Evolutionary conservation across 2,113 vertebrate species (phyloP), one percentile per base, ranked within the genome.

Genomic region (Pholis gunnellus): DNA sequence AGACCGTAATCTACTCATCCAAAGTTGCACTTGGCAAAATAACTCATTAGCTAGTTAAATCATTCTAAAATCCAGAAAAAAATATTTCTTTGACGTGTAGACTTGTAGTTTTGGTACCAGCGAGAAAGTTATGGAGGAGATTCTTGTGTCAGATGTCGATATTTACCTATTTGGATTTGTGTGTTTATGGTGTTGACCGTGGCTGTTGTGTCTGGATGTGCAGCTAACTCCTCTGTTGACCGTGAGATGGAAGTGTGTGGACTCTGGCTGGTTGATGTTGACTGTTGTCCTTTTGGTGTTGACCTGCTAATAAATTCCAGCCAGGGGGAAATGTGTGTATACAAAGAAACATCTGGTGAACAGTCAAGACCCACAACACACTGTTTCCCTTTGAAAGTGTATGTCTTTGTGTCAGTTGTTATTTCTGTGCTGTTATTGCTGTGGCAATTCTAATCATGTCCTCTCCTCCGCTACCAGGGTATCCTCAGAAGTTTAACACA

Each of bases 261-360:
- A 90, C 80, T 90, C 81, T 79, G 74, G 64, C 80, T 83, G 73
- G 70, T 50, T 83, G 87, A 64, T 91, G 91, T 94, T 94, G 89
- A 95, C 90, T 56, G 60, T 90, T 80, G 52, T 77, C 61, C 44
- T 73, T n/a, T 82, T 82, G 70, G 18, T 92, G 88, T 93, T 94
- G 90, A 94, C 92, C 63, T 90, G 90, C 67, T 86, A 85, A 88
- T 92, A 93, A 91, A 86, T 87, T 84, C 69, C 73, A 82, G 69
- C 73, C 74, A 81, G 46, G 50, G 60, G 34, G 57, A 44, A 81
- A 75, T 75, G 73, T 66, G 64, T 69, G 4, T 66, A 57, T 54
- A 73, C 69, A 82, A 81, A 79, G 75, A 66, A 89, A 92, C 89
- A 95, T 93, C 87, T 94, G 91, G 81, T 36, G 38, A 83, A 81